Percentiles rank a stretch among this genome's conserved stretches.
These are phyloP conservation scores for Netelia fuscicornis DNA, from an alignment of 2,888 invertebrate species.

Conservation along the genomic window DNA sequence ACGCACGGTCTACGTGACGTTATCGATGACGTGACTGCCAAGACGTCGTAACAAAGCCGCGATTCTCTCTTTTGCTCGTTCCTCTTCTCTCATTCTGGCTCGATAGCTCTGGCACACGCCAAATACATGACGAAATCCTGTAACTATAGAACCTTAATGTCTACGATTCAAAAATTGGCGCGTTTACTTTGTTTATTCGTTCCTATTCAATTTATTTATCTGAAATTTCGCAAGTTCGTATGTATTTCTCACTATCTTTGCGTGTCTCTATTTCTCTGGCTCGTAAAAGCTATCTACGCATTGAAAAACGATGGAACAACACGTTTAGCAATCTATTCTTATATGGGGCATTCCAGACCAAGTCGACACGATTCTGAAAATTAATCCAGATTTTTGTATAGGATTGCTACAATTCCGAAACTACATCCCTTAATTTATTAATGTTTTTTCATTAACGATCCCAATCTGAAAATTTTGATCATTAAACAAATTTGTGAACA, in stretches of 20 bases:
- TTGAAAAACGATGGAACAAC: slow-evolving; percentile 3
- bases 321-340: not conserved
- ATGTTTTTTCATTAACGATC: no score
- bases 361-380: no score
- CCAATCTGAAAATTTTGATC: no score
- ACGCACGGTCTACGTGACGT: slow-evolving; percentile 47
- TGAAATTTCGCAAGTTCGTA: slow-evolving; percentile 16
- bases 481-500: no score
- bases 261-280: not conserved
- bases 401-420: no score
- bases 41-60: slow-evolving; percentile 46
- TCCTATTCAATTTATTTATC: not conserved
- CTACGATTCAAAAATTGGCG: slow-evolving; percentile 40
- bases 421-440: no score
- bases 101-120: slow-evolving; percentile 18
- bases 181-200: slow-evolving; percentile 27
- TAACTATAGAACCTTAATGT: not conserved
- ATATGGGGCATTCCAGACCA: no score
- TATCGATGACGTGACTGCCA: slow-evolving; percentile 57
- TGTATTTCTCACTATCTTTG: not conserved
- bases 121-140: slow-evolving; percentile 45
- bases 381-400: no score
- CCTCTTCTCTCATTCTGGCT: not conserved
- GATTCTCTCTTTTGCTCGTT: not conserved
- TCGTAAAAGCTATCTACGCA: not conserved